Percentiles rank a stretch among this genome's conserved stretches.
These are phyloP conservation scores for Ips typographus DNA, from an alignment of 1,140 invertebrate genomes.

Conservation along the genomic window DNA sequence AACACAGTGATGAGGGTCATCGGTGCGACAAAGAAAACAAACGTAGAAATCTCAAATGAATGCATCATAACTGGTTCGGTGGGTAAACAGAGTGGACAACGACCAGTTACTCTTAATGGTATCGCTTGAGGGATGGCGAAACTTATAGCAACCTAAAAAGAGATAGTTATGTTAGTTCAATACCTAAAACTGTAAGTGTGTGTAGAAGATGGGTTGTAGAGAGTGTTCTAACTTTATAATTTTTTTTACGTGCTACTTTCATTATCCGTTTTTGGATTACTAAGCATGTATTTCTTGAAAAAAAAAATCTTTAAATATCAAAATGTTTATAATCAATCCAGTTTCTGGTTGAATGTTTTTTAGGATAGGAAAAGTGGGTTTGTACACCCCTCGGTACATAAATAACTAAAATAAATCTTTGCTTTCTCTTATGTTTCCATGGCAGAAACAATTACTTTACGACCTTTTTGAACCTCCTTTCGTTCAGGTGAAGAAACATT, in stretches of 20 bases:
- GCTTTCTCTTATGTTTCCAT: no score
- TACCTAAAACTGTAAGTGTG: not conserved
- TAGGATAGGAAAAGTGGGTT: no score
- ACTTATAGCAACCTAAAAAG: constrained; percentile 51
- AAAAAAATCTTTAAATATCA: no score
- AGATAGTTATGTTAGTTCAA: not conserved
- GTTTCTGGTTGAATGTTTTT: no score
- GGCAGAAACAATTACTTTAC: no score
- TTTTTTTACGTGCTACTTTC: not conserved
- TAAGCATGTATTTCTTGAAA: no score
- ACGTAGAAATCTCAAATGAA: constrained; percentile 80
- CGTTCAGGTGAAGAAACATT: no score
- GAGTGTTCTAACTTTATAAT: not conserved
- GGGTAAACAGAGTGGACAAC: constrained; percentile 50
- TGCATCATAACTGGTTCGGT: constrained; percentile 65
- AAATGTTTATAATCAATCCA: no score
- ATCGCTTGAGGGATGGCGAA: constrained; percentile 80
- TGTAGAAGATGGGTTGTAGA: not conserved
- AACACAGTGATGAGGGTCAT: constrained; percentile 84
- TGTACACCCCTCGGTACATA: no score
- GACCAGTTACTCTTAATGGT: constrained; percentile 60
- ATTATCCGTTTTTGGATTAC: no score
- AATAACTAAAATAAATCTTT: no score
- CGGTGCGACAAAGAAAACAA: constrained; percentile 82
- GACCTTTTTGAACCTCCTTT: no score